These are phyloP conservation scores for Aeoliscus strigatus DNA, from an alignment of 2,797 vertebrate genomes.

Conservation along the genomic window DNA sequence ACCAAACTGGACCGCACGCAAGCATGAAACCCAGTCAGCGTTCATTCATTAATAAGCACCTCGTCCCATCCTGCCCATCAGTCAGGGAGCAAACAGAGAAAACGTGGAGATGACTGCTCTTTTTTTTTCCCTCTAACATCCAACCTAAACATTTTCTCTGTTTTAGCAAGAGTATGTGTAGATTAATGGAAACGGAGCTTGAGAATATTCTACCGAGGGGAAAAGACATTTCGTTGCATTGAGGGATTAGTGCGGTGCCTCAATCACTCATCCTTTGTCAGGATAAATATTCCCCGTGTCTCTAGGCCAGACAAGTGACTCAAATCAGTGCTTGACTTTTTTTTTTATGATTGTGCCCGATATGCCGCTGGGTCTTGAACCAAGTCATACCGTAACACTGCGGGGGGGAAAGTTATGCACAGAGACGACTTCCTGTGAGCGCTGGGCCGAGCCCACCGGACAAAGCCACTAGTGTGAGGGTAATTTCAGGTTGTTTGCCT, in stretches of 20 bases:
- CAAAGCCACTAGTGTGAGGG: slow-evolving; percentile 69
- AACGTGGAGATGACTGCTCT: slow-evolving; percentile 3
- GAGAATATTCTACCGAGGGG: slow-evolving; percentile 43
- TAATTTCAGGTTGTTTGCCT: slow-evolving; percentile 62
- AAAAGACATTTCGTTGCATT: slow-evolving; percentile 58
- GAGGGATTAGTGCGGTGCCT: slow-evolving; percentile 54
- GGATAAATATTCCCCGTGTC: slow-evolving; percentile 56
- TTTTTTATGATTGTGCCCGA: slow-evolving; percentile 4
- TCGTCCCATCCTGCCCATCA: background rate
- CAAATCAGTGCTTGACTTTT: slow-evolving; percentile 41
- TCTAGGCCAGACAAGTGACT: slow-evolving; percentile 39
- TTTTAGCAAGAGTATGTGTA: slow-evolving; percentile 39
- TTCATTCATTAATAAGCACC: slow-evolving; percentile 3
- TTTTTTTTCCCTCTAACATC: slow-evolving; percentile 20
- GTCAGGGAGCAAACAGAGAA: background rate
- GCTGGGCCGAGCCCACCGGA: slow-evolving; percentile 40
- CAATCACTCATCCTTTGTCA: slow-evolving; percentile 57
- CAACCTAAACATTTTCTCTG: slow-evolving; percentile 26
- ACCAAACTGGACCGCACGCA: too few species aligned
- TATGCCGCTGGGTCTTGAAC: slow-evolving; percentile 38
- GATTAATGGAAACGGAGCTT: slow-evolving; percentile 56
- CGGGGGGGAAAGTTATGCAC: slow-evolving; percentile 50
- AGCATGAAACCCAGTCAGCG: too few species aligned
- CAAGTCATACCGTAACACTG: slow-evolving; percentile 56
- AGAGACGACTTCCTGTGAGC: slow-evolving; percentile 56